These are phyloP conservation scores for Alligator sinensis DNA, from an alignment of 2,113 vertebrate species.

Conservation along the genomic window DNA sequence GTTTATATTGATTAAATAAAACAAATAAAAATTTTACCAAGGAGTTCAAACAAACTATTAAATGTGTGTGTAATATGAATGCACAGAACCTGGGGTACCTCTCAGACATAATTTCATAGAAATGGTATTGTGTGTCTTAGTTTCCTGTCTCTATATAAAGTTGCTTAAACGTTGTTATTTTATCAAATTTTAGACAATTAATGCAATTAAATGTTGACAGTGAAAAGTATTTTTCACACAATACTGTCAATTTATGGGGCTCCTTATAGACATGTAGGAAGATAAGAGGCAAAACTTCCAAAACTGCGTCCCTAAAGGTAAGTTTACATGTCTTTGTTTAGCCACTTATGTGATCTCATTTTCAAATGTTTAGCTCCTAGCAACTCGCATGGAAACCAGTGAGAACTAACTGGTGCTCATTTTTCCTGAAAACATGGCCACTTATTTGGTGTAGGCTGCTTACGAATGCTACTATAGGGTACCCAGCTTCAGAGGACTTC, in stretches of 20 bases:
- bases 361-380: neutral
- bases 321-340: neutral
- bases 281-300: neutral
- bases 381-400: neutral
- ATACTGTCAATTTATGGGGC: neutral
- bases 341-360: neutral
- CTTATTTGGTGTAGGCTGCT: neutral
- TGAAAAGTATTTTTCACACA: neutral
- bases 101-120: neutral
- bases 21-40: neutral
- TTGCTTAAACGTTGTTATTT: neutral
- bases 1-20: neutral
- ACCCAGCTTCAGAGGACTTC: too few species aligned
- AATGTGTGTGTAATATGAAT: neutral
- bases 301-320: neutral
- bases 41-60: neutral
- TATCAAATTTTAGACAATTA: neutral
- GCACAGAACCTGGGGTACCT: neutral
- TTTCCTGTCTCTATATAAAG: neutral
- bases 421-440: neutral
- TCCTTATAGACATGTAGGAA: neutral
- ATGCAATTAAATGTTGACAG: neutral
- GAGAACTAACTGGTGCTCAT: neutral
- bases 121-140: neutral
- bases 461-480: too few species aligned